A percentile compares a stretch with the other conserved stretches of the same genome.
phyloP scores from a whole-genome alignment of 2,888 invertebrate species.

The Pollenia angustigena region DNA sequence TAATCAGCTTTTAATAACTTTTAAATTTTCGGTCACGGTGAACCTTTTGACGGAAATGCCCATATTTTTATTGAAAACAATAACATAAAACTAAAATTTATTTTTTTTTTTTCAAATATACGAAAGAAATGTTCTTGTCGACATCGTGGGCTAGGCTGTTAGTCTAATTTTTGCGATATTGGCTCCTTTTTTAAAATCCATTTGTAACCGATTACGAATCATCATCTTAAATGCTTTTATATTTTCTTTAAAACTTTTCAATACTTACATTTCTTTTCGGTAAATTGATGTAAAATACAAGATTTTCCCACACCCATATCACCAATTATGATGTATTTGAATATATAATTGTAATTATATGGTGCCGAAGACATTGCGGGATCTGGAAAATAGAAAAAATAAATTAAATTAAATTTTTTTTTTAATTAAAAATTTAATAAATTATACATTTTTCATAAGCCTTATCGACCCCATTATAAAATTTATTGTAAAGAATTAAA shows the following conservation, averaged over 20 bases:
- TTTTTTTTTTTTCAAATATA: too few relatives aligned
- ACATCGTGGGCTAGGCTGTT: too few relatives aligned
- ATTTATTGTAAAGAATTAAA: constrained; percentile 74
- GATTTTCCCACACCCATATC: constrained; percentile 99
- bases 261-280: constrained; percentile 99
- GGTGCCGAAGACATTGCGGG: constrained; percentile 96
- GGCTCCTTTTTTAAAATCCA: too few relatives aligned
- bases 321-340: constrained; percentile 99
- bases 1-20: too few relatives aligned
- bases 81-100: too few relatives aligned
- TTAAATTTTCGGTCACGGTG: too few relatives aligned
- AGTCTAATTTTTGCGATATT: too few relatives aligned
- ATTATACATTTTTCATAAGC: constrained; percentile 77
- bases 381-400: constrained; percentile 76
- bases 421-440: background rate
- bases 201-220: too few relatives aligned
- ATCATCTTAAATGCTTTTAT: too few relatives aligned
- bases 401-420: background rate
- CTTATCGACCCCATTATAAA: constrained; percentile 78
- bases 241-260: background rate
- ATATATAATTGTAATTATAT: constrained; percentile 99
- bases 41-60: too few relatives aligned
- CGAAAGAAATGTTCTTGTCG: too few relatives aligned
- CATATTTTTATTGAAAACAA: too few relatives aligned
- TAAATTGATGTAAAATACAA: constrained; percentile 99